These are phyloP conservation scores for Helarctos malayanus DNA, from an alignment of 2,797 vertebrate species.

Conservation along the genomic window DNA sequence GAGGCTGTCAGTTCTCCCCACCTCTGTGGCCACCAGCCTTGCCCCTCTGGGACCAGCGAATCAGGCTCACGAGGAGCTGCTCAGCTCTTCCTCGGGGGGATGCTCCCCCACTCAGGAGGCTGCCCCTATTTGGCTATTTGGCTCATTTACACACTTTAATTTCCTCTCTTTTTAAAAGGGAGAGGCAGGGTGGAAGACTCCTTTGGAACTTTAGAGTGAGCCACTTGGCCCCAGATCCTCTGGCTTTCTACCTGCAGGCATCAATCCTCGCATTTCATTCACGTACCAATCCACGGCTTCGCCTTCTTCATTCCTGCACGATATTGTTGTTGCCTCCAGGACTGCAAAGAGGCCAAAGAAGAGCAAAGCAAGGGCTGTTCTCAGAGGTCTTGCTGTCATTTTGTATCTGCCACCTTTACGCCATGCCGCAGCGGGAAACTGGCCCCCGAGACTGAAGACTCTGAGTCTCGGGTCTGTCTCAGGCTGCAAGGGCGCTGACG, in stretches of 20 bases:
- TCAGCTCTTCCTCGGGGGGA: neutral
- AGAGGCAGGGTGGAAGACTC: neutral
- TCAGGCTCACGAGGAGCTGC: neutral
- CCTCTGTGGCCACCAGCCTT: neutral
- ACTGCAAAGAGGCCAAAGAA: constrained; percentile 62
- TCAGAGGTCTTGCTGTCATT: constrained; percentile 78
- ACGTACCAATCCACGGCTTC: constrained; percentile 95
- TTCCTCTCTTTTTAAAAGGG: neutral
- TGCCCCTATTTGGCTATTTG: neutral
- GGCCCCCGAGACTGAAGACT: neutral
- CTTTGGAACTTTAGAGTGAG: neutral
- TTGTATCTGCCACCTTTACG: constrained; percentile 39
- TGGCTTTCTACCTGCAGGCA: neutral
- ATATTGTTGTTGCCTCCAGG: constrained; percentile 87
- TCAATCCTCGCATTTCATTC: neutral
- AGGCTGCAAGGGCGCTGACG: neutral
- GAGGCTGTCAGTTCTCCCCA: neutral
- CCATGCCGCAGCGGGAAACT: neutral
- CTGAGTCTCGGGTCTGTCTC: constrained; percentile 38
- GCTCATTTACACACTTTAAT: neutral
- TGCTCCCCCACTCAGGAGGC: neutral
- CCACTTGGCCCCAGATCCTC: neutral
- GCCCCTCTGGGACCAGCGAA: neutral
- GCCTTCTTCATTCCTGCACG: constrained; percentile 94
- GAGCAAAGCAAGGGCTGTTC: constrained; percentile 68